These are phyloP conservation scores for Podiceps cristatus DNA, from an alignment of 2,113 vertebrate species.

Conservation along the genomic window DNA sequence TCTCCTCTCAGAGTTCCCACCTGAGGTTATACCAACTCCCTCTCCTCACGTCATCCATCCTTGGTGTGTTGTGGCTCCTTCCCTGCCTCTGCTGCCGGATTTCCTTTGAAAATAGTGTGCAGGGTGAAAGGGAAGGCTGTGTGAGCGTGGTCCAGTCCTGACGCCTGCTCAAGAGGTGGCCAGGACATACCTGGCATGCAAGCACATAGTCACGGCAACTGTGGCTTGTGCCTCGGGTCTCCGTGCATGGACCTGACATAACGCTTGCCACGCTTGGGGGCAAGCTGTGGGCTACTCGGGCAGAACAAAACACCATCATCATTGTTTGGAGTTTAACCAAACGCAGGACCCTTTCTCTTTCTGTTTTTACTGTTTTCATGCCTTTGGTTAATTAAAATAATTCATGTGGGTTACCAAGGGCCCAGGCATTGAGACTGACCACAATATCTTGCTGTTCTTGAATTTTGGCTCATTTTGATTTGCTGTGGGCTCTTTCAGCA, in stretches of 20 bases:
- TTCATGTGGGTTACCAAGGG: neutral
- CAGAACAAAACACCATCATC: neutral
- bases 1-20: neutral
- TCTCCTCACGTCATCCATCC: rapidly evolving
- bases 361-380: rapidly evolving
- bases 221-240: neutral
- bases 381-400: neutral
- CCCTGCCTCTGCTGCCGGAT: neutral
- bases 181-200: neutral
- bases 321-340: rapidly evolving
- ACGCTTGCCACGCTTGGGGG: rapidly evolving
- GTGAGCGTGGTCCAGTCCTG: neutral
- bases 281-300: neutral
- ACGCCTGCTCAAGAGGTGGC: rapidly evolving
- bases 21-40: neutral
- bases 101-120: neutral
- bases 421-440: neutral
- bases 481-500: neutral
- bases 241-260: rapidly evolving
- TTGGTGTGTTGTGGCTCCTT: neutral
- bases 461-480: neutral
- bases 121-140: neutral
- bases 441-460: neutral
- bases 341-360: neutral
- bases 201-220: rapidly evolving